Evolutionary conservation across 2,113 vertebrate genomes (phyloP).

Genomic region (Glareola pratincola): DNA sequence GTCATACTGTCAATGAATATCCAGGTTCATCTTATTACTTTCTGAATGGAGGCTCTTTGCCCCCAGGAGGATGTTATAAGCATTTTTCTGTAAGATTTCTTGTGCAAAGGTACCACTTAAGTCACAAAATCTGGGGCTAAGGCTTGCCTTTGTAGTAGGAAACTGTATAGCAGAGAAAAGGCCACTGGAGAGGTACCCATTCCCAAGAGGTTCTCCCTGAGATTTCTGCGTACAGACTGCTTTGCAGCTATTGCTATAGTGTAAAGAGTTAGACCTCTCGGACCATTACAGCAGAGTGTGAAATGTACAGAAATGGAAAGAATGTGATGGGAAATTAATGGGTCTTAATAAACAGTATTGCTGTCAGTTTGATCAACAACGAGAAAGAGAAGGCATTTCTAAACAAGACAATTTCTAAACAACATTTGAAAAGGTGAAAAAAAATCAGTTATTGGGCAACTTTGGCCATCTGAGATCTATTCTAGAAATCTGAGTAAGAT

Average conservation of each 20-base stretch:
- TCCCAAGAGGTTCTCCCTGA: background rate
- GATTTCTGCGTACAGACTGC: background rate
- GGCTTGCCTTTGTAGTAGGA: background rate
- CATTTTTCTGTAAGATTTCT: background rate
- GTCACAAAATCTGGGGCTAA: background rate
- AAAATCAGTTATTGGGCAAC: background rate
- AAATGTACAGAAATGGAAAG: background rate
- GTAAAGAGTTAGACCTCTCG: background rate
- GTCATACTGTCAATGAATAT: background rate
- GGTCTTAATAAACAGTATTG: background rate
- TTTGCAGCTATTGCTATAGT: background rate
- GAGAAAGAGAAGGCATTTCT: background rate
- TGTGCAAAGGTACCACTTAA: background rate
- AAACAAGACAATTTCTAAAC: background rate
- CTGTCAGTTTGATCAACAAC: background rate
- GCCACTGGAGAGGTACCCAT: background rate
- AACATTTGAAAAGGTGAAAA: background rate
- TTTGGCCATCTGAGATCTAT: background rate
- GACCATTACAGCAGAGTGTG: fast-evolving
- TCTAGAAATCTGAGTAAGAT: background rate
- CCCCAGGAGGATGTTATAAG: background rate
- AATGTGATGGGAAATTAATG: background rate
- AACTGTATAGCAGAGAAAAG: background rate
- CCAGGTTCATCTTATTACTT: background rate
- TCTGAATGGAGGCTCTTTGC: background rate